These are phyloP conservation scores for Otocyon megalotis DNA, from an alignment of 2,113 vertebrate genomes.

Conservation along the genomic window DNA sequence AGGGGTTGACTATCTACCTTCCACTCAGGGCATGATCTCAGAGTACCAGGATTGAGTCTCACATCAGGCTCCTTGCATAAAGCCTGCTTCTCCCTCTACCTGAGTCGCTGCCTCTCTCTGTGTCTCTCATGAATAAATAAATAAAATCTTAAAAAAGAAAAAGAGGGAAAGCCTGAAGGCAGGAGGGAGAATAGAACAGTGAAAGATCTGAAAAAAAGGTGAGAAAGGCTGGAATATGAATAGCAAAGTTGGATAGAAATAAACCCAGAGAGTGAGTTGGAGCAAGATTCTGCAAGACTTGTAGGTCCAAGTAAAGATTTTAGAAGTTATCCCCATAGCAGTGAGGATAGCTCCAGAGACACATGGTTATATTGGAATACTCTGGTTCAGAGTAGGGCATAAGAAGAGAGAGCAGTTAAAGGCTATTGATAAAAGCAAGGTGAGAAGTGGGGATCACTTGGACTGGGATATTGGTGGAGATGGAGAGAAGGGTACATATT, in stretches of 20 bases:
- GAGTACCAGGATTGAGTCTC: no score
- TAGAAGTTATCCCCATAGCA: neutral
- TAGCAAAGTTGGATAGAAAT: neutral
- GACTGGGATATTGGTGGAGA: neutral
- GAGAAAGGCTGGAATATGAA: neutral
- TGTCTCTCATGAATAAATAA: no score
- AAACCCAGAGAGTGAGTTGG: neutral
- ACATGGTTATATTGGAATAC: neutral
- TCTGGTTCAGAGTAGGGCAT: neutral
- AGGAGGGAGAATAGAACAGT: neutral
- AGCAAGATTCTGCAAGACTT: neutral
- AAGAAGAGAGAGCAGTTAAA: neutral
- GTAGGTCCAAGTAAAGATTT: neutral
- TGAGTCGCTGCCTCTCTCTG: no score
- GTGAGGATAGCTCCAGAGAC: neutral
- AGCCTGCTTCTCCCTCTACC: no score
- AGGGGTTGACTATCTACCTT: no score
- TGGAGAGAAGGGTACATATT: constrained; percentile 7
- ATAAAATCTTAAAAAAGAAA: neutral
- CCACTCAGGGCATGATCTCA: no score
- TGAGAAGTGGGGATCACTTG: neutral
- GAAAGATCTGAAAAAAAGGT: neutral
- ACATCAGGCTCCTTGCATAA: no score
- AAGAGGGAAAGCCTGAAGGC: neutral
- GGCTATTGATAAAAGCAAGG: neutral